Base-by-base conservation (phyloP, 2,888 invertebrate species). In the Emmelina monodactyla region DNA sequence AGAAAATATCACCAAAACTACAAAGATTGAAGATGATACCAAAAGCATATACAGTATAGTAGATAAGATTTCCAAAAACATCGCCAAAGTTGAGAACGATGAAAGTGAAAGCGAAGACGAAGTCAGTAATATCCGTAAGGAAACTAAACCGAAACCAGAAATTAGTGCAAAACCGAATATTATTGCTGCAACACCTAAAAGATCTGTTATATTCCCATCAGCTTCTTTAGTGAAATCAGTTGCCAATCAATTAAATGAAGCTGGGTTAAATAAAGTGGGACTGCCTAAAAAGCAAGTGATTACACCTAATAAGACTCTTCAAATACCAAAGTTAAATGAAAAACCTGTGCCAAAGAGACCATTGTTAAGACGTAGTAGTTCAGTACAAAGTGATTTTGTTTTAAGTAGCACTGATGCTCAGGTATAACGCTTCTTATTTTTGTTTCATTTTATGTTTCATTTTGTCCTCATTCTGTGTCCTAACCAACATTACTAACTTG, bases 271-370 rank as follows among this genome's bases (percentile, higher is more conserved):
- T 40, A 71, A 62, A 58, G 58, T 66, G 37, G 67, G 64, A 29
- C 49, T 75, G 36, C 73, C 73, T 51, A 71, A 67, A 48, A 73
- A 73, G 34, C 73, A 71, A 60, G 62, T 71, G 22, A 80, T 81
- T 39, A 40, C 68, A 28, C 78, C 80, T 51, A 73, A 71, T 53
- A 76, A 69, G 50, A 70, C 72, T 1, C 57, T 81, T 47, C 80
- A 81, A 62, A 80, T 81, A 68, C 81, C 81, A 60, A 80, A 80
- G 52, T 44, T 81, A 33, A 49, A 60, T 22, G 79, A 80, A 44
- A 79, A 73, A 47, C 81, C 81, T 1, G 61, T 81, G 50, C 81
- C 81, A 61, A 81, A 78, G 63, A 66, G 62, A 47, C 64, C 62
- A 37, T 49, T 68, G 39, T 58, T 76, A 22, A 66, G 61, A 54